Evolutionary conservation across 2,888 invertebrate genomes (phyloP), one percentile per base, ranked within the genome.

Genomic region (Acanthosepion lycidas): DNA sequence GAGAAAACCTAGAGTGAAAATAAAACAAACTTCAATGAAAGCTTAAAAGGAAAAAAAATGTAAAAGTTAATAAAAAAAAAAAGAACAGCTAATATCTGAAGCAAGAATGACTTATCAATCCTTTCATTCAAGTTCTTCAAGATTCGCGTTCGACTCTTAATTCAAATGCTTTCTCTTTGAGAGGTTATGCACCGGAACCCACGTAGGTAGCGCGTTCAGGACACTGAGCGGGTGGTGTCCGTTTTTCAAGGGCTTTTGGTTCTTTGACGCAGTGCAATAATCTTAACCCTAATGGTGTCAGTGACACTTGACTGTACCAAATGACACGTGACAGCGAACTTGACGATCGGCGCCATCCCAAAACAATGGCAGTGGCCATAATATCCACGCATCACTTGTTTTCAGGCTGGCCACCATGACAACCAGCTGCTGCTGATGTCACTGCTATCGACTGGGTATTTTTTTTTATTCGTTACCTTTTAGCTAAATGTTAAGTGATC

Each of bases 331-430:
- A 78, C 78, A 33, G 15, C n/a, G n/a, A n/a, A 78, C 78, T 78
- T n/a, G 78, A 15, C 15, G 78, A 9, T 78, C 78, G 9, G 78
- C 9, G 78, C 33, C 78, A n/a, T 33, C 78, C n/a, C 78, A 78
- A n/a, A 78, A 78, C n/a, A 78, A 78, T 78, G 78, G n/a, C 78
- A 78, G 12, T 78, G 78, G 78, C 78, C n/a, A 78, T 78, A 78
- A 78, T 8, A 78, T n/a, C 33, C 78, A 4, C 78, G 78, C n/a
- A 12, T n/a, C 78, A 78, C n/a, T 78, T 78, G 33, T 15, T n/a
- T 78, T 33, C n/a, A 78, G 78, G n/a, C 78, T n/a, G n/a, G 78
- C n/a, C n/a, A 33, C n/a, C 78, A 78, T 78, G 78, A 23, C n/a
- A 78, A 78, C 78, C 78, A 78, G n/a, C n/a, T 78, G 0, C 15